These are phyloP conservation scores for Xanthorhoe designata DNA, from an alignment of 2,888 invertebrate genomes.

Conservation along the genomic window DNA sequence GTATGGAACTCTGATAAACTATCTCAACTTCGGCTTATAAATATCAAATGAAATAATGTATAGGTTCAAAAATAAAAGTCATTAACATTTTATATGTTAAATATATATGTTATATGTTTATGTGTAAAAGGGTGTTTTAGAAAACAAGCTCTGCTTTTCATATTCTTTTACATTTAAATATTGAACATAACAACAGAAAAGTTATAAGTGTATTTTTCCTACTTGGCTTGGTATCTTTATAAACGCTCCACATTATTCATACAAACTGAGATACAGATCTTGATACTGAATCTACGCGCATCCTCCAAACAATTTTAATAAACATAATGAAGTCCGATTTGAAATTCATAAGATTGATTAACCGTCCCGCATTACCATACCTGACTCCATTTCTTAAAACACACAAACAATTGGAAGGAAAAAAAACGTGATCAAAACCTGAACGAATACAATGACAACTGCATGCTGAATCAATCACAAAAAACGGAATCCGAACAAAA, in stretches of 20 bases:
- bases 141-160: too few relatives aligned
- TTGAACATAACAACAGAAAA: not conserved
- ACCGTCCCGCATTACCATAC: constrained; percentile 72
- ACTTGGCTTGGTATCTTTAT: constrained; percentile 8
- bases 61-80: too few relatives aligned
- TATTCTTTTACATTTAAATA: too few relatives aligned
- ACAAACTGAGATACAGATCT: constrained; percentile 28
- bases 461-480: constrained; percentile 84
- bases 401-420: constrained; percentile 78
- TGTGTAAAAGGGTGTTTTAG: too few relatives aligned
- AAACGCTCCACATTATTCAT: constrained; percentile 25
- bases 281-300: constrained; percentile 20
- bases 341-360: constrained; percentile 77
- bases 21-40: too few relatives aligned
- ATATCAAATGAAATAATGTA: too few relatives aligned
- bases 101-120: too few relatives aligned
- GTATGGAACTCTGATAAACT: too few relatives aligned
- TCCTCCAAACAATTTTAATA: constrained; percentile 47
- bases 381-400: constrained; percentile 73
- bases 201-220: constrained; percentile 2
- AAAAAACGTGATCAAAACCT: constrained; percentile 79
- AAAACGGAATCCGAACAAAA: constrained; percentile 84
- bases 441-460: constrained; percentile 84
- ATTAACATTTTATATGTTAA: too few relatives aligned
- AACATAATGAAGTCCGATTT: constrained; percentile 56